These are phyloP conservation scores for Lepisosteus oculatus DNA, from an alignment of 2,113 vertebrate species.

Conservation along the genomic window DNA sequence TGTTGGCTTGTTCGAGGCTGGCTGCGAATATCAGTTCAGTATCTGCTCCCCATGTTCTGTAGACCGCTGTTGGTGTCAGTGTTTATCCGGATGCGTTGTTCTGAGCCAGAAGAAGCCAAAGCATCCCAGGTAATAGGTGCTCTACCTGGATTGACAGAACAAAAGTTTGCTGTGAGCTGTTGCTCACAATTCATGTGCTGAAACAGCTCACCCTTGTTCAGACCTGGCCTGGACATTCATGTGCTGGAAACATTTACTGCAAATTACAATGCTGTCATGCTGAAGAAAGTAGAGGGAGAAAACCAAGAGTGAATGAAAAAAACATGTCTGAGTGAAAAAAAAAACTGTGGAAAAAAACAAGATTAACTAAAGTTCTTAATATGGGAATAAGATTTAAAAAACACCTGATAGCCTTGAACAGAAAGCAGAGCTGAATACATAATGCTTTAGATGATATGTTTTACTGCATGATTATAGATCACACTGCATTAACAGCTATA, in stretches of 20 bases:
- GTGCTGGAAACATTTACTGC: constrained; percentile 12
- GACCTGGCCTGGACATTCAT: background rate
- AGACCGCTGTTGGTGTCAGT: background rate
- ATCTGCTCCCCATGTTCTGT: background rate
- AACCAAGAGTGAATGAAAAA: background rate
- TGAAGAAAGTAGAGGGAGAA: background rate
- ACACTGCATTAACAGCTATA: too few species aligned
- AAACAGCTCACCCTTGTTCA: constrained; percentile 2
- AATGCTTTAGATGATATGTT: too few species aligned
- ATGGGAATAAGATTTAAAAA: too few species aligned
- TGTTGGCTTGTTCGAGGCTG: background rate
- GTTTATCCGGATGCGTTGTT: constrained; percentile 7
- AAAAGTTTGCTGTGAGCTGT: background rate
- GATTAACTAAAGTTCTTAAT: too few species aligned
- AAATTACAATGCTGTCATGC: constrained; percentile 4
- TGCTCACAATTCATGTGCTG: constrained; percentile 6
- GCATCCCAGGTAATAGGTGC: constrained; percentile 19
- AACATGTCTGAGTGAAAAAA: too few species aligned
- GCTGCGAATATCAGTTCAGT: background rate
- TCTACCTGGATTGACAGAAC: constrained; percentile 8
- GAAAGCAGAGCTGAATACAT: too few species aligned
- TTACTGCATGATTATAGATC: too few species aligned
- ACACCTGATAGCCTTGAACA: too few species aligned
- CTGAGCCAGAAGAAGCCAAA: constrained; percentile 1
- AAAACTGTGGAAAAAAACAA: too few species aligned